A percentile compares a stretch with the other conserved stretches of the same genome.
These are phyloP conservation scores for Nestor notabilis DNA, from an alignment of 2,113 vertebrate genomes.

Conservation along the genomic window DNA sequence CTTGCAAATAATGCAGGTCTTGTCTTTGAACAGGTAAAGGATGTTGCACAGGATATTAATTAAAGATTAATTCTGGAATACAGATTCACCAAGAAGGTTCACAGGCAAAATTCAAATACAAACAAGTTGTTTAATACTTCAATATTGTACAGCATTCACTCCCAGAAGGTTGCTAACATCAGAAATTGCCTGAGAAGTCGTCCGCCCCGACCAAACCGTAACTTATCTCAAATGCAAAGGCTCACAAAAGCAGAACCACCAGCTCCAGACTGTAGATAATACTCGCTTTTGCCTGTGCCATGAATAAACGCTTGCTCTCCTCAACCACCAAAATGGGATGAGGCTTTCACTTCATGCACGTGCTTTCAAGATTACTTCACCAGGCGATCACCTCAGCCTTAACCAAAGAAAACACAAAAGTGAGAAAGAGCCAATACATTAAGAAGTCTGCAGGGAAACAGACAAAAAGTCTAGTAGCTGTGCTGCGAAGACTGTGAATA, in stretches of 20 bases:
- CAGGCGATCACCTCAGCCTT: not conserved
- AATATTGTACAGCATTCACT: not conserved
- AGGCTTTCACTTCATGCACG: not conserved
- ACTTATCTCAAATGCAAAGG: not conserved
- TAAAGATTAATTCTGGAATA: not conserved
- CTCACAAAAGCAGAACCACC: not conserved
- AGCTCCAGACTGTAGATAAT: not conserved
- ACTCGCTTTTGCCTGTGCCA: not conserved
- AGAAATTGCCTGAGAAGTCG: not conserved
- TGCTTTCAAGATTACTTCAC: not conserved
- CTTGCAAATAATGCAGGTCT: fast-evolving
- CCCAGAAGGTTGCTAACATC: not conserved
- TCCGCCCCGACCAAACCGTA: fast-evolving
- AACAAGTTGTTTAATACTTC: not conserved
- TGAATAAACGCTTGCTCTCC: not conserved
- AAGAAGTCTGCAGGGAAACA: not conserved
- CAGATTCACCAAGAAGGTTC: not conserved
- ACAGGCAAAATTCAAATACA: not conserved
- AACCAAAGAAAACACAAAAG: not conserved
- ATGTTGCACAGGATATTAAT: not conserved
- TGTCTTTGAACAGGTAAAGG: not conserved
- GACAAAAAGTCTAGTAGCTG: not conserved
- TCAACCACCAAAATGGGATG: not conserved
- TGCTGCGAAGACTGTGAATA: not conserved
- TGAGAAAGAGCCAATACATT: not conserved